These are phyloP conservation scores for Heliconius nattereri DNA, from an alignment of 1,140 invertebrate species.

Conservation along the genomic window DNA sequence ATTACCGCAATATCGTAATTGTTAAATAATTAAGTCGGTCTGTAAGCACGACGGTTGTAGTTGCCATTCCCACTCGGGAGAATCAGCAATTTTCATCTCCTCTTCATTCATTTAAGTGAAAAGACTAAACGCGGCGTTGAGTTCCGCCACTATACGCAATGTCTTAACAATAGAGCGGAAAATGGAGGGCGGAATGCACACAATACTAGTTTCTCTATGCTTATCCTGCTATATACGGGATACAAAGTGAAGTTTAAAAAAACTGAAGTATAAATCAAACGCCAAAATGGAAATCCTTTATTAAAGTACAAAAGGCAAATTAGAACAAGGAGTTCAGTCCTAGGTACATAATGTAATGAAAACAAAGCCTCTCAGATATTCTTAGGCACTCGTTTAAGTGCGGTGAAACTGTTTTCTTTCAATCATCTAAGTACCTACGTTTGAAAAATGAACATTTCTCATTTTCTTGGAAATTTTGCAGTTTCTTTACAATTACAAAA, in stretches of 20 bases:
- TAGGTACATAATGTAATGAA: background rate
- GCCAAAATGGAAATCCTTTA: background rate
- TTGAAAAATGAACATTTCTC: background rate
- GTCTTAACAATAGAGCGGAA: background rate
- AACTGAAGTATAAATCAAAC: too few species aligned
- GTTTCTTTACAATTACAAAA: background rate
- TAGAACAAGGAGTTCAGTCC: background rate
- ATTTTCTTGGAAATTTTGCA: background rate
- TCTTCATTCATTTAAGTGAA: too few species aligned
- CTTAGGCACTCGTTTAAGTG: background rate
- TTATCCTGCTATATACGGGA: background rate
- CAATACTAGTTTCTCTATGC: background rate
- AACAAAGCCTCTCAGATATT: constrained; percentile 10
- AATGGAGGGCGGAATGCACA: too few species aligned
- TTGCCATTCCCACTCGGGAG: too few species aligned
- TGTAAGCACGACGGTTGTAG: too few species aligned
- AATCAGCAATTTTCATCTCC: too few species aligned
- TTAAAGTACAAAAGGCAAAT: background rate
- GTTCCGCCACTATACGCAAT: background rate
- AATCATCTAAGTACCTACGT: background rate
- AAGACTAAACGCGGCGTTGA: background rate
- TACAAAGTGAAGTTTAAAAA: too few species aligned
- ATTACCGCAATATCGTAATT: too few species aligned
- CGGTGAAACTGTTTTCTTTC: background rate
- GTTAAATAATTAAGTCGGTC: too few species aligned